Percentiles rank a stretch among this genome's conserved stretches.
phyloP scores from a whole-genome alignment of 2,113 vertebrate genomes.

The Ginglymostoma cirratum region DNA sequence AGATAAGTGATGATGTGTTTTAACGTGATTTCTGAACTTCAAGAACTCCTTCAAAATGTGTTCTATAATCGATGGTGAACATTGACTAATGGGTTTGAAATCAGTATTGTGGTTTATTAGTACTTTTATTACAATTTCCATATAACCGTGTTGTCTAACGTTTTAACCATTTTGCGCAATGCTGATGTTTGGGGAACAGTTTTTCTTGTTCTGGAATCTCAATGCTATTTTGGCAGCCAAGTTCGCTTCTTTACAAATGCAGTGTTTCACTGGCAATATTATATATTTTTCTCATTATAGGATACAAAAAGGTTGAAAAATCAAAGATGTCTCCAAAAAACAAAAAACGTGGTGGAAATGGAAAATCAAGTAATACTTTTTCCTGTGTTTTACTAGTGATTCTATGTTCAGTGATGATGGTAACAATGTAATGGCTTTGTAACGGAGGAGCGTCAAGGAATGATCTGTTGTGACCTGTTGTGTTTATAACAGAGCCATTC shows the following conservation, averaged over 20 bases:
- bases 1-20: too few species aligned
- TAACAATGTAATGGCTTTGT: neutral
- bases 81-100: too few species aligned
- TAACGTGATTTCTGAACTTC: too few species aligned
- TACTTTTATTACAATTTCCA: too few species aligned
- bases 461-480: neutral
- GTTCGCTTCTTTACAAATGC: neutral
- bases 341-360: neutral
- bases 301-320: constrained; percentile 4
- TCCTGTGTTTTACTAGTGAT: neutral
- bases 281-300: neutral
- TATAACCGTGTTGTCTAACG: too few species aligned
- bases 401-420: neutral
- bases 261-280: neutral
- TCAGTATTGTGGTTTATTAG: too few species aligned
- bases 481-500: neutral
- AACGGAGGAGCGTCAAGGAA: neutral
- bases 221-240: neutral
- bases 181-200: neutral
- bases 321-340: neutral
- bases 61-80: too few species aligned
- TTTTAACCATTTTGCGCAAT: too few species aligned
- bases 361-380: neutral
- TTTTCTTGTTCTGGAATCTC: neutral
- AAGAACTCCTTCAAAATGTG: too few species aligned